Conservation (phyloP, 2,797 vertebrate species). For the Xenopus petersii region DNA sequence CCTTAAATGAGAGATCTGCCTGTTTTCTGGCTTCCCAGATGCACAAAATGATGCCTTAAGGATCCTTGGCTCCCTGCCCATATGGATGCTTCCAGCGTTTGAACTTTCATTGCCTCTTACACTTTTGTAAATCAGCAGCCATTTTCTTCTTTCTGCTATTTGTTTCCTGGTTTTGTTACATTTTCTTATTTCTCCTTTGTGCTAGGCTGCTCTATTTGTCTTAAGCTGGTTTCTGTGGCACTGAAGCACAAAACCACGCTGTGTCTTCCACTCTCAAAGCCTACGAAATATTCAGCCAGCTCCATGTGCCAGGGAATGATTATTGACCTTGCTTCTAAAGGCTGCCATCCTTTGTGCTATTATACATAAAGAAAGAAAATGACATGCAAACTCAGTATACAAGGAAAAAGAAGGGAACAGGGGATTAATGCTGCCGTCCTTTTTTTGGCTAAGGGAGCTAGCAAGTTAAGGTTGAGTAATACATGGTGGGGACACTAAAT, state of each 20-base stretch:
- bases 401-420: slow-evolving; percentile 20
- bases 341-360: slow-evolving; percentile 41
- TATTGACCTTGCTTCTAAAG: slow-evolving; percentile 43
- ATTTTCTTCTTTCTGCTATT: slow-evolving; percentile 19
- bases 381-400: slow-evolving; percentile 8
- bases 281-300: slow-evolving; percentile 40
- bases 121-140: slow-evolving; percentile 42
- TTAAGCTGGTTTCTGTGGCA: slow-evolving; percentile 37
- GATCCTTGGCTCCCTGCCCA: neutral
- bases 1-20: too few species aligned
- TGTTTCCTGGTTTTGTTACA: slow-evolving; percentile 32
- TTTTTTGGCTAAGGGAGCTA: slow-evolving; percentile 53
- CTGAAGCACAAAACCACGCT: slow-evolving; percentile 38
- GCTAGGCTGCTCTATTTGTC: slow-evolving; percentile 38
- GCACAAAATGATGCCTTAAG: neutral
- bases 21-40: too few species aligned
- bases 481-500: slow-evolving; percentile 54
- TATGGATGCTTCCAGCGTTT: slow-evolving; percentile 25
- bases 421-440: slow-evolving; percentile 22
- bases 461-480: slow-evolving; percentile 39
- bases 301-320: slow-evolving; percentile 40
- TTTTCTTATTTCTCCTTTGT: slow-evolving; percentile 43
- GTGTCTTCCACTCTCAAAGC: slow-evolving; percentile 41
- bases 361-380: slow-evolving; percentile 25
- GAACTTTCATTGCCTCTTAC: slow-evolving; percentile 33